These are phyloP conservation scores for Myotis myotis DNA, from an alignment of 2,797 vertebrate genomes.

Conservation along the genomic window DNA sequence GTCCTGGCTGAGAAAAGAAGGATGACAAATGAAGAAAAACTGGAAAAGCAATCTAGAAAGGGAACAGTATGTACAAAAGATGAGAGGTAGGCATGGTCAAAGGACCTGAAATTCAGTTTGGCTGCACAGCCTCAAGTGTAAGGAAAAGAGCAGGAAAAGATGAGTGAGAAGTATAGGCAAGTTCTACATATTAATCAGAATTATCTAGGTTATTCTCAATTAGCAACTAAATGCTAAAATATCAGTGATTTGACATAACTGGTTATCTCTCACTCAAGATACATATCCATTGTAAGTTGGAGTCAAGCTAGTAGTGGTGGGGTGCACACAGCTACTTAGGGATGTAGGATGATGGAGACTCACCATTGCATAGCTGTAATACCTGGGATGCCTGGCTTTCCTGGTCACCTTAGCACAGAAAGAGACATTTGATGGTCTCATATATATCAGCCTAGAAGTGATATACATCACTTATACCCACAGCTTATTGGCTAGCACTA, in stretches of 20 bases:
- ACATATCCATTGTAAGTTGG: background rate
- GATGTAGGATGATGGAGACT: background rate
- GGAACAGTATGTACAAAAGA: background rate
- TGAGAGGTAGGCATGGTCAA: background rate
- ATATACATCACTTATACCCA: background rate
- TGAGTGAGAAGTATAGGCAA: background rate
- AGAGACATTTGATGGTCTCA: background rate
- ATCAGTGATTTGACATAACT: background rate
- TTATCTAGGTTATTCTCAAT: background rate
- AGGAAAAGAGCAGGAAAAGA: background rate
- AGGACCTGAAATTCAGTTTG: background rate
- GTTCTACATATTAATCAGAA: background rate
- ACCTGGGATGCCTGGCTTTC: background rate
- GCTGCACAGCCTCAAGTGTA: background rate
- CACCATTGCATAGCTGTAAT: background rate
- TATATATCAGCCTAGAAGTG: background rate
- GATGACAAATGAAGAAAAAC: background rate
- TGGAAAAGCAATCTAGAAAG: background rate
- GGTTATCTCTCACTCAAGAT: background rate
- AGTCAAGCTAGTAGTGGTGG: too few relatives aligned
- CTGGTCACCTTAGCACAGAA: background rate
- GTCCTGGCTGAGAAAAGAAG: background rate
- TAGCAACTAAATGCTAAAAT: background rate
- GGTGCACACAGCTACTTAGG: background rate
- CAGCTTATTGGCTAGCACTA: background rate